These are phyloP conservation scores for Psittacus erithacus DNA, from an alignment of 2,113 vertebrate genomes.

Conservation along the genomic window DNA sequence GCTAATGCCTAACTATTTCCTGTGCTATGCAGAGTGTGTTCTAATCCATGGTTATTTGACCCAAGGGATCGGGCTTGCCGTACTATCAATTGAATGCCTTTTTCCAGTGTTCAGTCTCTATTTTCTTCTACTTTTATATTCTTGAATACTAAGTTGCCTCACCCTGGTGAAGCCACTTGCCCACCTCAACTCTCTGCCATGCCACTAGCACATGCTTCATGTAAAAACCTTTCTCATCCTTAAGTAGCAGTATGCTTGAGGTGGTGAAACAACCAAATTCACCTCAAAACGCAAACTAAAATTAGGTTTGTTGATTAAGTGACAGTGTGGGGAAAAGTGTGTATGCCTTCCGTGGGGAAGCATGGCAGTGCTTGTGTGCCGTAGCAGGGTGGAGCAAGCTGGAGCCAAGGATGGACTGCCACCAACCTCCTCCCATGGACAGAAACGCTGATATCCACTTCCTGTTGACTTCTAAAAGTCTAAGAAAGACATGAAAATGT, in stretches of 20 bases:
- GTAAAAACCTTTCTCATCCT: not conserved
- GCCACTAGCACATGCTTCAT: not conserved
- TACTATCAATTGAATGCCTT: not conserved
- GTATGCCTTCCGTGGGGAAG: fast-evolving
- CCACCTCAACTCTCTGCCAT: not conserved
- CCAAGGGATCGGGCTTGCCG: not conserved
- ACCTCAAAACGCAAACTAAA: not conserved
- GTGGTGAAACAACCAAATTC: not conserved
- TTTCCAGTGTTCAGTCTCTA: not conserved
- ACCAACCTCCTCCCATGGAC: not conserved
- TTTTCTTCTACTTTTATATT: not conserved
- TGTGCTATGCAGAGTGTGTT: not conserved
- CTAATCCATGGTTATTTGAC: not conserved
- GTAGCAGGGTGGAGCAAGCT: not conserved
- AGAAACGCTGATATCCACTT: not conserved
- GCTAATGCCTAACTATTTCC: not conserved
- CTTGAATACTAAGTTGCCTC: not conserved
- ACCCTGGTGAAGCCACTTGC: not conserved
- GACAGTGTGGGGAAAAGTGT: fast-evolving
- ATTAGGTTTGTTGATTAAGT: not conserved
- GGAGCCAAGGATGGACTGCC: fast-evolving
- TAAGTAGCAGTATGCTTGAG: not conserved
- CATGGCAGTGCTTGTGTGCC: fast-evolving
- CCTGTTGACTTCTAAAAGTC: not conserved
- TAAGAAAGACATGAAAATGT: not conserved